Conservation (phyloP, 64 coral and sea anemone species). For the Hydrozoanthus tunicans region DNA sequence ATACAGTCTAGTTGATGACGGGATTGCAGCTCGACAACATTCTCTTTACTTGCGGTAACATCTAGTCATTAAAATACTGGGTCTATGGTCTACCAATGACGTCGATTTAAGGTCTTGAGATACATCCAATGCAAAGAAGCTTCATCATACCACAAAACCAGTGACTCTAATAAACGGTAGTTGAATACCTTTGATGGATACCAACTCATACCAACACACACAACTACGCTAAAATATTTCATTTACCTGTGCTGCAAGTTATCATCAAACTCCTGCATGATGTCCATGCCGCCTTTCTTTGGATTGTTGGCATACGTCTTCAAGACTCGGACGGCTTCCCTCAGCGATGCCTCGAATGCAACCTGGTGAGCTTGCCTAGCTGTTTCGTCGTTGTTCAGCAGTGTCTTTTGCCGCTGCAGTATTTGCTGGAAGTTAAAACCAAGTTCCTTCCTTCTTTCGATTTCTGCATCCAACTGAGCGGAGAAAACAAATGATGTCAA, state of each 20-base stretch:
- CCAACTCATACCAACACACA: background rate
- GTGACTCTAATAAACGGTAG: too few relatives aligned
- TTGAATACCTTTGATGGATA: too few relatives aligned
- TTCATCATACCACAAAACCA: too few relatives aligned
- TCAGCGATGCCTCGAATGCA: conserved; percentile 79
- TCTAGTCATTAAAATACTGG: too few relatives aligned
- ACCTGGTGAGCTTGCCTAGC: conserved; percentile 91
- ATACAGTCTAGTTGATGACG: too few relatives aligned
- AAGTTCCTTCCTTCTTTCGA: conserved; percentile 92
- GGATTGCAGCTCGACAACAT: too few relatives aligned
- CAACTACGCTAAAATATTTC: background rate
- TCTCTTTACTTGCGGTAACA: too few relatives aligned
- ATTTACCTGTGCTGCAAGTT: conserved; percentile 88
- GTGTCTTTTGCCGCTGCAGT: conserved; percentile 71
- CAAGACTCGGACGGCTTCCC: conserved; percentile 85
- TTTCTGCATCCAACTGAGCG: conserved; percentile 84
- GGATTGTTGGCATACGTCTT: conserved; percentile 73
- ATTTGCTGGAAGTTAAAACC: conserved; percentile 98
- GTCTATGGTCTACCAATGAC: too few relatives aligned
- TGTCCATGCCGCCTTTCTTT: conserved; percentile 55
- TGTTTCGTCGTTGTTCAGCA: conserved; percentile 89
- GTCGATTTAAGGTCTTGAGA: too few relatives aligned
- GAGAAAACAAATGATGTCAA: background rate
- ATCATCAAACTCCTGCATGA: conserved; percentile 77
- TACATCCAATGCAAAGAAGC: too few relatives aligned